Conservation (phyloP, 2,888 invertebrate species). For the Endotricha flammealis region DNA sequence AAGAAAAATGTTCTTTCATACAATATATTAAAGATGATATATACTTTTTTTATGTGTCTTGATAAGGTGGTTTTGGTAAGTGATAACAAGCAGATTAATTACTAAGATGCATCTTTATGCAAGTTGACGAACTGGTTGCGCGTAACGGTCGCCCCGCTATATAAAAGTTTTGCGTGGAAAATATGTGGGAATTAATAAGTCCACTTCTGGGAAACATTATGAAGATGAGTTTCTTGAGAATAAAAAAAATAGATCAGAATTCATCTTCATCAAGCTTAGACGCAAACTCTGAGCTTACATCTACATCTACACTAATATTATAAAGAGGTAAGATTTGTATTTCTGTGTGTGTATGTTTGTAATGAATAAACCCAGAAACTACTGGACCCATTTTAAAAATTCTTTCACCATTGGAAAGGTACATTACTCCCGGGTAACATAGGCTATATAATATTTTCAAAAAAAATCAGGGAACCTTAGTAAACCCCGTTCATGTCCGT, state of each 20-base stretch:
- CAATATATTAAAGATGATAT: slow-evolving; percentile 5
- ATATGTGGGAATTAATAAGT: slow-evolving; percentile 23
- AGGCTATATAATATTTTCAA: too few relatives aligned
- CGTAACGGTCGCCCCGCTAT: slow-evolving; percentile 11
- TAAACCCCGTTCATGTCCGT: too few relatives aligned
- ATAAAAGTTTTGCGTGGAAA: slow-evolving; percentile 24
- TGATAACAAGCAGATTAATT: slow-evolving; percentile 62
- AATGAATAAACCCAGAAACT: too few relatives aligned
- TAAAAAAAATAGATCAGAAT: not conserved
- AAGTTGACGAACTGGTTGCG: slow-evolving; percentile 38
- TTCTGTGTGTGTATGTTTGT: too few relatives aligned
- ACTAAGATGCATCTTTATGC: slow-evolving; percentile 55
- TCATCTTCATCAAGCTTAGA: too few relatives aligned
- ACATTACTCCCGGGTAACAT: too few relatives aligned
- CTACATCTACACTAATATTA: too few relatives aligned
- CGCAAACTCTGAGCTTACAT: too few relatives aligned
- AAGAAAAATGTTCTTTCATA: not conserved
- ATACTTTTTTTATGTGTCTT: not conserved
- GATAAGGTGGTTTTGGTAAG: slow-evolving; percentile 19
- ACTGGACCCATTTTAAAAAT: too few relatives aligned
- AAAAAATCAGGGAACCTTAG: too few relatives aligned
- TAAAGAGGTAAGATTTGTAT: too few relatives aligned
- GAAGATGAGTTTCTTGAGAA: not conserved
- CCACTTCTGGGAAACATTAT: slow-evolving; percentile 17
- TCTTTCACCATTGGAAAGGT: too few relatives aligned